These are phyloP conservation scores for Parazoanthus swiftii DNA, from an alignment of 92 coral and sea anemone species.

Conservation along the genomic window DNA sequence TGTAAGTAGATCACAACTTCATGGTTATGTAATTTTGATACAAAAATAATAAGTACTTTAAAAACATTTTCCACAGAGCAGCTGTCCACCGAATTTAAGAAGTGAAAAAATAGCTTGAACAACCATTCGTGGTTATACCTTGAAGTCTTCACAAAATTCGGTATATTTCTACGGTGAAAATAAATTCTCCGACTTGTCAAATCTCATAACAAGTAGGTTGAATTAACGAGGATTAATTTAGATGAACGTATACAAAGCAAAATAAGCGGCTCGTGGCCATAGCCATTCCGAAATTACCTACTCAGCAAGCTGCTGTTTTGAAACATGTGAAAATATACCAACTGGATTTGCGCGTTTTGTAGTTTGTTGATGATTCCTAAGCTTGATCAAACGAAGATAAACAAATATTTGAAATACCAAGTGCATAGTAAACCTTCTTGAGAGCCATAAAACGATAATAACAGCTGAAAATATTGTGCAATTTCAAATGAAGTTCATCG, in stretches of 20 bases:
- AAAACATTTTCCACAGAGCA: too few relatives aligned
- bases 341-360: too few relatives aligned
- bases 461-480: background rate
- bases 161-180: background rate
- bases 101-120: background rate
- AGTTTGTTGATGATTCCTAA: background rate
- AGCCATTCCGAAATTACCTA: background rate
- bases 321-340: background rate
- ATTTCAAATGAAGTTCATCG: background rate
- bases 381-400: slow-evolving; percentile 10
- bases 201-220: background rate
- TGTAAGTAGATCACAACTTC: too few relatives aligned
- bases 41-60: too few relatives aligned
- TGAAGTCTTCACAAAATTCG: background rate
- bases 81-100: too few relatives aligned
- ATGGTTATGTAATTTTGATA: too few relatives aligned
- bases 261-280: background rate
- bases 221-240: slow-evolving; percentile 23
- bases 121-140: background rate
- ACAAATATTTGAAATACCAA: slow-evolving; percentile 32
- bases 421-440: background rate
- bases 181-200: background rate
- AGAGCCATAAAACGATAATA: background rate
- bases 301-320: background rate
- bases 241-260: slow-evolving; percentile 7